Evolutionary conservation across 2,888 invertebrate genomes (phyloP).

Genomic region (Trimorus sp.): DNA sequence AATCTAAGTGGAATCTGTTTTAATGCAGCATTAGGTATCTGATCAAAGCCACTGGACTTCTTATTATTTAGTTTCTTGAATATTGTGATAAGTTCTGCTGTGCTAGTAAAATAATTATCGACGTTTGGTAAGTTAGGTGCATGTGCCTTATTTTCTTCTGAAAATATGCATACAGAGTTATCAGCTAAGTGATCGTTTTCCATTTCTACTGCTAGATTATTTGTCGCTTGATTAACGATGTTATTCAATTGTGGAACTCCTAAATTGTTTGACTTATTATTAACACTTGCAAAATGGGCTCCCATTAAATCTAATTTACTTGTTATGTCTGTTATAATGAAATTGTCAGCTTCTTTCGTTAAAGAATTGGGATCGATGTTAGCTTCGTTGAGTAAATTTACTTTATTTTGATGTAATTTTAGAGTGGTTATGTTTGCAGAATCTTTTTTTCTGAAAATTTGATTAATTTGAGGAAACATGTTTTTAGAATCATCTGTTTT

Average conservation of each 20-base stretch:
- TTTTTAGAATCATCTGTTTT: constrained; percentile 4
- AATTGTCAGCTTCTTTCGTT: not conserved
- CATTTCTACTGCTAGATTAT: not conserved
- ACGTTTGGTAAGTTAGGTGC: constrained; percentile 9
- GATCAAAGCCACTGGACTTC: constrained; percentile 55
- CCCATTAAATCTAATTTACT: not conserved
- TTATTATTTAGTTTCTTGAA: constrained; percentile 55
- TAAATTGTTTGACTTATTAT: not conserved
- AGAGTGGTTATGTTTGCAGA: not conserved
- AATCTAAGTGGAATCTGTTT: constrained; percentile 28
- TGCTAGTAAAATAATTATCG: constrained; percentile 28
- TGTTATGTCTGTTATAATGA: not conserved
- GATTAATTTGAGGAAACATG: constrained; percentile 40
- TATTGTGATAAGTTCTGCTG: not conserved
- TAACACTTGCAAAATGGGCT: not conserved
- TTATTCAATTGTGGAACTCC: not conserved
- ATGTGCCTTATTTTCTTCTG: constrained; percentile 24
- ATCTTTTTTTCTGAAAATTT: constrained; percentile 33
- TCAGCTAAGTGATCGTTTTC: not conserved
- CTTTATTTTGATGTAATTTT: not conserved
- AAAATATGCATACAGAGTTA: constrained; percentile 8
- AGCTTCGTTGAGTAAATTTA: too few relatives aligned
- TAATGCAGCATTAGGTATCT: constrained; percentile 51
- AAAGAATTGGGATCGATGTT: not conserved
- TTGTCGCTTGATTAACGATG: not conserved